These are phyloP conservation scores for Columbina picui DNA, from an alignment of 2,113 vertebrate species.

Conservation along the genomic window DNA sequence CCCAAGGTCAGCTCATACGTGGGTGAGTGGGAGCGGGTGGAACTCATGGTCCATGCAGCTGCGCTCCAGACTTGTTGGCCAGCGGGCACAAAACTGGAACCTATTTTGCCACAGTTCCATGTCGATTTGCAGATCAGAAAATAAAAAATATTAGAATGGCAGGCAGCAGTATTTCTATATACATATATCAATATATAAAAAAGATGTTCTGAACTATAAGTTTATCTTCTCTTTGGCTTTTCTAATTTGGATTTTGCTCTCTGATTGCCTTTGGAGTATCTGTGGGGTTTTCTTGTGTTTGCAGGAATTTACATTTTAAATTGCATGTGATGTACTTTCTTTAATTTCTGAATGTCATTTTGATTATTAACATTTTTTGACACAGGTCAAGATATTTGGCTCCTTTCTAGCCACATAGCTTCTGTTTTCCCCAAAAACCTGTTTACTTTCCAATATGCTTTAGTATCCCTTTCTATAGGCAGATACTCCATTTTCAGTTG, in stretches of 20 bases:
- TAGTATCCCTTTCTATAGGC: background rate
- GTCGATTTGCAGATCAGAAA: background rate
- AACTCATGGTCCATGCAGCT: background rate
- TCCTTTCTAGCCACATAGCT: background rate
- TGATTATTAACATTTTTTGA: background rate
- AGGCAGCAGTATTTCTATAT: background rate
- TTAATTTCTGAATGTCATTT: slow-evolving; percentile 32
- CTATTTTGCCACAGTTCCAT: background rate
- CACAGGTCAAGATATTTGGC: background rate
- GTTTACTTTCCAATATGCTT: background rate
- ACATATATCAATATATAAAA: background rate
- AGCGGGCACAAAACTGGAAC: background rate
- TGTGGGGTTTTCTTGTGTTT: slow-evolving; percentile 38
- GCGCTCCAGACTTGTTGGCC: background rate
- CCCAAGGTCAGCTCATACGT: background rate
- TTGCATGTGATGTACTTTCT: background rate
- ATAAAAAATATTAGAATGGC: background rate
- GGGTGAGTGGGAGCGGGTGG: background rate
- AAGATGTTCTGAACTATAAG: background rate
- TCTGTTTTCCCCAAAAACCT: background rate
- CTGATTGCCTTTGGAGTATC: background rate
- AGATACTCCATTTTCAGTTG: background rate
- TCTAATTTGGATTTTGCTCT: background rate
- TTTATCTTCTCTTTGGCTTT: background rate
- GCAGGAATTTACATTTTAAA: slow-evolving; percentile 47